These are phyloP conservation scores for Cyclopterus lumpus DNA, from an alignment of 2,797 vertebrate genomes.

Conservation along the genomic window DNA sequence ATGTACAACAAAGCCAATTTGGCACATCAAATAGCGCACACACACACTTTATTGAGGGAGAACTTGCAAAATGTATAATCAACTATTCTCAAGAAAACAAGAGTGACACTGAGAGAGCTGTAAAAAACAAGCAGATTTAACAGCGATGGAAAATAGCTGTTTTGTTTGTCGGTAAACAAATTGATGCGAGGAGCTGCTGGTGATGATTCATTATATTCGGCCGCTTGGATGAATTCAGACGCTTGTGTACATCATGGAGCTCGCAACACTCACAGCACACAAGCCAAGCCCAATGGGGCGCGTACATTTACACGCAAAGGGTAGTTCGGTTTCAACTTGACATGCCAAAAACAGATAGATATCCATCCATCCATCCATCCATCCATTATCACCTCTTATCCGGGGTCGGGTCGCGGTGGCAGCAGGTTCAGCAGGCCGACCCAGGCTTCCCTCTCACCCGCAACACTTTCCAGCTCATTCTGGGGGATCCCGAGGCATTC, in stretches of 20 bases:
- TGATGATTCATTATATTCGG: constrained; percentile 27
- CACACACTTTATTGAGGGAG: constrained; percentile 1
- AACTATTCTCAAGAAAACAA: constrained; percentile 2
- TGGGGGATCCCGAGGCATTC: no score
- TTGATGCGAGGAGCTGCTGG: constrained; percentile 11
- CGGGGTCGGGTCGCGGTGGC: no score
- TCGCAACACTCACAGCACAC: constrained; percentile 7
- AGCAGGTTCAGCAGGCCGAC: no score
- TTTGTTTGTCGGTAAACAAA: constrained; percentile 26
- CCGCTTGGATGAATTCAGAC: constrained; percentile 13
- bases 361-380: no score
- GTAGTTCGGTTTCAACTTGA: not conserved
- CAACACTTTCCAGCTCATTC: no score
- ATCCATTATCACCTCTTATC: no score
- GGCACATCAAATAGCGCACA: not conserved
- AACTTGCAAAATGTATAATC: constrained; percentile 14
- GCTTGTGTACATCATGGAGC: constrained; percentile 22
- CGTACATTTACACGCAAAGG: not conserved
- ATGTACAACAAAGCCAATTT: no score
- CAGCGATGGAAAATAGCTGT: not conserved
- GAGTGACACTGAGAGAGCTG: not conserved
- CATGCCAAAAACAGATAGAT: not conserved
- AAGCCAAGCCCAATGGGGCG: not conserved
- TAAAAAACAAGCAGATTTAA: not conserved
- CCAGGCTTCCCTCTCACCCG: no score